Percentiles rank a stretch among this genome's conserved stretches.
Conservation (phyloP, 2,113 vertebrate species). For the Pachyramphus minor region DNA sequence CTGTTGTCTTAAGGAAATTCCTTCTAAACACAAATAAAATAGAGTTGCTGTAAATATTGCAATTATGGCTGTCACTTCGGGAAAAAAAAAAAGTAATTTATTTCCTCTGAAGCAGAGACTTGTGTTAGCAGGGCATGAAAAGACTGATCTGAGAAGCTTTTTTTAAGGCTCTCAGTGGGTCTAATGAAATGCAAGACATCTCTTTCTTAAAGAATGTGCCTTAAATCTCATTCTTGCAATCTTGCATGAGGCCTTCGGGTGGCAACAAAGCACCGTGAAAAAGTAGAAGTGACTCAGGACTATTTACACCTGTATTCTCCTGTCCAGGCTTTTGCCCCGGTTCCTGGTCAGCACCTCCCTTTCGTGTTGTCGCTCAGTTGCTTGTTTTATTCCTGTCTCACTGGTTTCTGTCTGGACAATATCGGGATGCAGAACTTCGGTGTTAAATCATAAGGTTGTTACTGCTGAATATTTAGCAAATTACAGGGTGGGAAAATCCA, state of each 20-base stretch:
- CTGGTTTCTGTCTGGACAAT: background rate
- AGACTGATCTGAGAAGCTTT: background rate
- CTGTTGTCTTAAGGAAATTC: background rate
- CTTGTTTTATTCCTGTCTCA: background rate
- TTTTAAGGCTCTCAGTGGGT: background rate
- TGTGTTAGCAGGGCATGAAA: background rate
- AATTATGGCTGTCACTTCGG: background rate
- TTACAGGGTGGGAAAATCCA: background rate
- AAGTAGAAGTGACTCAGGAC: background rate
- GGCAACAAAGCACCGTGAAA: background rate
- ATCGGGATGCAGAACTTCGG: background rate
- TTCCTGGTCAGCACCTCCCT: background rate
- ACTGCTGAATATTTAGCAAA: background rate
- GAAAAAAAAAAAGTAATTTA: background rate
- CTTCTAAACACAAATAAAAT: background rate
- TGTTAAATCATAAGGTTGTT: background rate
- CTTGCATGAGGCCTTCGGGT: background rate
- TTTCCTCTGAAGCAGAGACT: background rate
- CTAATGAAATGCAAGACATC: background rate
- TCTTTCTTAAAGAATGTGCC: background rate
- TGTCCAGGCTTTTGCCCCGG: fast-evolving
- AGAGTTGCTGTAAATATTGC: fast-evolving
- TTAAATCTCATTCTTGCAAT: background rate
- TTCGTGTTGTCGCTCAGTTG: background rate
- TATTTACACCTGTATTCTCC: fast-evolving